Evolutionary conservation across 2,888 invertebrate genomes (phyloP).

Genomic region (Drosophila ezoana): DNA sequence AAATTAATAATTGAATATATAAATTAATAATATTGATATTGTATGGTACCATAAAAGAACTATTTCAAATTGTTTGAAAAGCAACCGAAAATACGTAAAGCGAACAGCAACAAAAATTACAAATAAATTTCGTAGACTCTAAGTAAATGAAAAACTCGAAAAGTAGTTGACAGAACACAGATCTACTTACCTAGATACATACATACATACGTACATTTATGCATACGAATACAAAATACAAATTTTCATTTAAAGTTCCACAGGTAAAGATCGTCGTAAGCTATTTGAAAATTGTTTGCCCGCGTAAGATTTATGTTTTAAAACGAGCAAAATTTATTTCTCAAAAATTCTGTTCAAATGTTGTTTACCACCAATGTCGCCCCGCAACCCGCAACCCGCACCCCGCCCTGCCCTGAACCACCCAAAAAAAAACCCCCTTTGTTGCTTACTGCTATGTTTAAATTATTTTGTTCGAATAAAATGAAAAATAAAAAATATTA

Average conservation of each 20-base stretch:
- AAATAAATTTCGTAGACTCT: conserved; percentile 70
- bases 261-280: conserved; percentile 27
- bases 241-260: conserved; percentile 44
- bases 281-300: conserved; percentile 52
- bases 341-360: conserved; percentile 33
- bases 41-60: conserved; percentile 56
- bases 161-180: conserved; percentile 55
- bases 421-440: conserved; percentile 41
- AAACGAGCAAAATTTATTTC: conserved; percentile 28
- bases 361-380: conserved; percentile 17
- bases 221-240: conserved; percentile 39
- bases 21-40: conserved; percentile 29
- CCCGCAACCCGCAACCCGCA: conserved; percentile 1
- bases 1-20: conserved; percentile 41
- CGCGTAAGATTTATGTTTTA: conserved; percentile 57
- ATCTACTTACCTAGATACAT: conserved; percentile 61
- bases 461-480: conserved; percentile 63
- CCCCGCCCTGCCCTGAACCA: conserved; percentile 11
- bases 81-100: conserved; percentile 75
- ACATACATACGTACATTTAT: conserved; percentile 36
- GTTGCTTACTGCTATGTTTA: conserved; percentile 80
- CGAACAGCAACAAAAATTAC: conserved; percentile 65
- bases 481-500: conserved; percentile 10
- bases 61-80: conserved; percentile 71
- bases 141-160: conserved; percentile 56